Evolutionary conservation across 2,888 invertebrate species (phyloP).

Genomic region (Hemaris fuciformis): DNA sequence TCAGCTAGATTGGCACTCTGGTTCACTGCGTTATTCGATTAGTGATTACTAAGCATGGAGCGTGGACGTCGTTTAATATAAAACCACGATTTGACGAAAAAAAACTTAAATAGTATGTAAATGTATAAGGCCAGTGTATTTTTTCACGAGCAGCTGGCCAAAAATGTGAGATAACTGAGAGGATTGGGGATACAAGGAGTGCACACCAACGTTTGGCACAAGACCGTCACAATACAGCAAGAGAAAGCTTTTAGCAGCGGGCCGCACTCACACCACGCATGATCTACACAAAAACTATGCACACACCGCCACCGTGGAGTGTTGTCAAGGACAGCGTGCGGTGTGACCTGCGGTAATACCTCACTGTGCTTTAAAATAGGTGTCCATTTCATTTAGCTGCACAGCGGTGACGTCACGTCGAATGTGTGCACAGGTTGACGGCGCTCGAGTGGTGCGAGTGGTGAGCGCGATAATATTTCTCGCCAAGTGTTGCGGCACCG

Average conservation of each 20-base stretch:
- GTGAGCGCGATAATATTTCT: not conserved
- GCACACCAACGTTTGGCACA: not conserved
- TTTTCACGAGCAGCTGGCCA: not conserved
- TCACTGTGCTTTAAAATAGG: conserved; percentile 10
- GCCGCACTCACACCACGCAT: conserved; percentile 3
- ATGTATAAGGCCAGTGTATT: not conserved
- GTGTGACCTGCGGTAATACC: conserved; percentile 7
- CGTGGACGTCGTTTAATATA: not conserved
- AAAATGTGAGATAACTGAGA: not conserved
- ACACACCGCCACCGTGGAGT: not conserved
- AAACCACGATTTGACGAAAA: too few species aligned
- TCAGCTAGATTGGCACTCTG: too few species aligned
- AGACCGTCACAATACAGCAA: not conserved
- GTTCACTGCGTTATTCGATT: too few species aligned
- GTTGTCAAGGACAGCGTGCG: conserved; percentile 5
- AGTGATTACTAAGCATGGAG: not conserved
- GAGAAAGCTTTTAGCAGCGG: conserved; percentile 6
- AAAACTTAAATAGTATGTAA: not conserved
- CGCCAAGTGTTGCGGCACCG: not conserved
- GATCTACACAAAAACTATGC: not conserved
- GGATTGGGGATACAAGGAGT: not conserved
- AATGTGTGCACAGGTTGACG: conserved; percentile 15
- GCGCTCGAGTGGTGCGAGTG: not conserved
- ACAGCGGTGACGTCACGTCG: conserved; percentile 12
- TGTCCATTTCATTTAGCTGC: conserved; percentile 8